These are phyloP conservation scores for Villa cingulata DNA, from an alignment of 2,888 invertebrate species.

Conservation along the genomic window DNA sequence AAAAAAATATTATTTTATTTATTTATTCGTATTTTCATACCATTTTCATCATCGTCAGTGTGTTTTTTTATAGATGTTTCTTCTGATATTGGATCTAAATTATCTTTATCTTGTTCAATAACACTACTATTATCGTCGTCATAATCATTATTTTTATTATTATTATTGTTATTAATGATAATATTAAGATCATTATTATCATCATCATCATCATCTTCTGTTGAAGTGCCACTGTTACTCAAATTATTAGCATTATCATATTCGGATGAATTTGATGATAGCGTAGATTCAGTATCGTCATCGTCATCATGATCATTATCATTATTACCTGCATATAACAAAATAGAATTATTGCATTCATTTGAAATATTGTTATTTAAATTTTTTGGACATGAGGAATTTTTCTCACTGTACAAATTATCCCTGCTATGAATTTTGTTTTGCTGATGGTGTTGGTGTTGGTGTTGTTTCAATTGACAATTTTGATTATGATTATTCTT, in stretches of 20 bases:
- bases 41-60: slow-evolving; percentile 11
- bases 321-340: too few relatives aligned
- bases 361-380: slow-evolving; percentile 6
- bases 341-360: background rate
- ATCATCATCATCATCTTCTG: background rate
- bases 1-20: background rate
- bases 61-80: slow-evolving; percentile 9
- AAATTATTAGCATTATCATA: background rate
- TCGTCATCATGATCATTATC: slow-evolving; percentile 8
- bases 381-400: slow-evolving; percentile 15
- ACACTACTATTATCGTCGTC: background rate
- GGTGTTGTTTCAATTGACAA: too few relatives aligned
- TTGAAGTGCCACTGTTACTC: too few relatives aligned
- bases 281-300: slow-evolving; percentile 2
- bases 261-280: slow-evolving; percentile 4
- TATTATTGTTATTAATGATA: background rate
- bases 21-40: background rate
- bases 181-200: background rate
- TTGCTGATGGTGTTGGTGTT: background rate
- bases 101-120: background rate
- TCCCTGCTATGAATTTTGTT: slow-evolving; percentile 8
- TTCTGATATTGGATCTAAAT: slow-evolving; percentile 13
- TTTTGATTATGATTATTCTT: too few relatives aligned
- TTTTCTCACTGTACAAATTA: slow-evolving; percentile 12
- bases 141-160: background rate